Evolutionary conservation across 2,888 invertebrate species (phyloP).

Genomic region (Hofmannophila pseudospretella): DNA sequence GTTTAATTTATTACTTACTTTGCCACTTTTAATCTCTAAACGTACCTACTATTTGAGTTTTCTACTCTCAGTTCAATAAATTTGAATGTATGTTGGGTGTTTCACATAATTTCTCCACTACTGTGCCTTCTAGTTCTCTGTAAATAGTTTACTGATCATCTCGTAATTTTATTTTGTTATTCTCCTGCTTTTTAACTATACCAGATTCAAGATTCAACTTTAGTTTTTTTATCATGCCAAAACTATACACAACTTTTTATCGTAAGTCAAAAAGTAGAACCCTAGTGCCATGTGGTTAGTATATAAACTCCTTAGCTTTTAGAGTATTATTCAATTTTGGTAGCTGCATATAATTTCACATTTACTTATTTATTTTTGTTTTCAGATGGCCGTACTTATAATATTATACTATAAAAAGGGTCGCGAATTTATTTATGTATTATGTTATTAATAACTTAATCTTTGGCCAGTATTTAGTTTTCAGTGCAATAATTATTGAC

Average conservation of each 20-base stretch:
- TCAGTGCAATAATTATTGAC: conserved; percentile 25
- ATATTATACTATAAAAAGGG: conserved; percentile 30
- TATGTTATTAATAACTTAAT: conserved; percentile 7
- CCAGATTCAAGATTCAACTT: neutral
- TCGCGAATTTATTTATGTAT: conserved; percentile 29
- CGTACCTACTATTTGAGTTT: neutral
- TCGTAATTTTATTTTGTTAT: conserved; percentile 20
- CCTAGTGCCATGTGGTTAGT: conserved; percentile 42
- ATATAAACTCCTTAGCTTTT: conserved; percentile 34
- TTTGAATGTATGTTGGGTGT: too few relatives aligned
- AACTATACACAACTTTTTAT: neutral
- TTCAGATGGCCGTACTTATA: conserved; percentile 12
- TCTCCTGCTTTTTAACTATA: neutral
- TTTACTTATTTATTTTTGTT: conserved; percentile 11
- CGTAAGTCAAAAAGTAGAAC: conserved; percentile 24
- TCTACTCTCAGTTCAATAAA: neutral
- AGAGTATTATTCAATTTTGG: conserved; percentile 19
- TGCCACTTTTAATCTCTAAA: conserved; percentile 2
- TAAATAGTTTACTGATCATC: conserved; percentile 45
- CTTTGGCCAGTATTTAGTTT: conserved; percentile 18
- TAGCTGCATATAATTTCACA: conserved; percentile 8
- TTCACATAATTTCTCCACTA: conserved; percentile 49
- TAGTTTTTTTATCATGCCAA: neutral
- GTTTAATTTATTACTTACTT: neutral
- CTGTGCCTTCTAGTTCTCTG: conserved; percentile 73